These are phyloP conservation scores for Valencia hispanica DNA, from an alignment of 2,797 vertebrate genomes.

Conservation along the genomic window DNA sequence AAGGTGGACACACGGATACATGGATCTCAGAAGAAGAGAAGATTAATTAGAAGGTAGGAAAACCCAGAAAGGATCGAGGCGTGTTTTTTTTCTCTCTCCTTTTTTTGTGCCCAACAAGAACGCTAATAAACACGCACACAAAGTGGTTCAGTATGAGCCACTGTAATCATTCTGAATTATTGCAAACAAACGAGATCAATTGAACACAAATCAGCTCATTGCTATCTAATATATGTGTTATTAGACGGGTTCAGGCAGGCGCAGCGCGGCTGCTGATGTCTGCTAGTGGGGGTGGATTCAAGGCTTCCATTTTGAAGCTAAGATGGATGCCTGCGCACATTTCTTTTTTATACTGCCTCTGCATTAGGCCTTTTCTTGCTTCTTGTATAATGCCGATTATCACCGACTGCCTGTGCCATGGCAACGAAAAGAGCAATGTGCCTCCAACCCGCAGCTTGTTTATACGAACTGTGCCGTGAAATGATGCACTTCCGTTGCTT, in stretches of 20 bases:
- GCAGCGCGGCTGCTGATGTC: slow-evolving; percentile 9
- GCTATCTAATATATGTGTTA: not conserved
- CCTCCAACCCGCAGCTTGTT: not conserved
- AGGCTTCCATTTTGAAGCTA: slow-evolving; percentile 85
- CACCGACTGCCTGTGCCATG: not conserved
- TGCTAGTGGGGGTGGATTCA: slow-evolving; percentile 56
- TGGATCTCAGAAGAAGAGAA: slow-evolving; percentile 53
- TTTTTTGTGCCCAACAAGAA: not conserved
- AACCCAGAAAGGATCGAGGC: not conserved
- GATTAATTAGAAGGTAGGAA: slow-evolving; percentile 64
- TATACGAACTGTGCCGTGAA: not conserved
- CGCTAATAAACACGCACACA: not conserved
- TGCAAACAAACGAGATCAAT: not conserved
- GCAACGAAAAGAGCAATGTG: not conserved
- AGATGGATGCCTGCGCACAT: slow-evolving; percentile 83
- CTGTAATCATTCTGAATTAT: not conserved
- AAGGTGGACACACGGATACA: slow-evolving; percentile 32
- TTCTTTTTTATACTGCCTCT: slow-evolving; percentile 59
- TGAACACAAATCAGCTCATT: not conserved
- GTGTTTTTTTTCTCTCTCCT: not conserved
- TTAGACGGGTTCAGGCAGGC: not conserved
- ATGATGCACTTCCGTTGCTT: not conserved
- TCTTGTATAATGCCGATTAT: slow-evolving; percentile 68
- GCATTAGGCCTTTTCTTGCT: slow-evolving; percentile 46
- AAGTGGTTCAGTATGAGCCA: not conserved